phyloP scores from a whole-genome alignment of 2,797 vertebrate species.

The Rhyacichthys aspro region DNA sequence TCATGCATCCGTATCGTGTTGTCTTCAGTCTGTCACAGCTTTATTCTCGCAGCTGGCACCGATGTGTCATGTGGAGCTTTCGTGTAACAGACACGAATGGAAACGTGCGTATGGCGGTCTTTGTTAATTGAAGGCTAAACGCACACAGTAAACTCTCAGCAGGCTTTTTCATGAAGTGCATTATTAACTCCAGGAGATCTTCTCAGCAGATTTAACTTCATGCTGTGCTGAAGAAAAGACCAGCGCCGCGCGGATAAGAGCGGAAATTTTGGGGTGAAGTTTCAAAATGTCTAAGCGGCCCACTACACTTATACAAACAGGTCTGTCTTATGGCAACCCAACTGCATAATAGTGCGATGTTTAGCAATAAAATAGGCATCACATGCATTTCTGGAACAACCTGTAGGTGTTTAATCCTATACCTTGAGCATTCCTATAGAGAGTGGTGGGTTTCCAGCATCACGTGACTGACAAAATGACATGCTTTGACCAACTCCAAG shows the following conservation, averaged over 20 bases:
- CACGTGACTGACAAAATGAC: constrained; percentile 1
- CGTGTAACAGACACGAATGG: constrained; percentile 20
- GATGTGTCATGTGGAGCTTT: constrained; percentile 10
- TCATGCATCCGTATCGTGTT: constrained; percentile 25
- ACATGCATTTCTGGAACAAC: constrained; percentile 14
- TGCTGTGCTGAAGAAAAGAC: neutral
- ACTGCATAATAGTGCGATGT: too few species aligned
- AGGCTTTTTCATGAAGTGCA: constrained; percentile 11
- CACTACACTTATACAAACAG: too few species aligned
- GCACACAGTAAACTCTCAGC: constrained; percentile 13
- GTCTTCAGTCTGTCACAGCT: constrained; percentile 28
- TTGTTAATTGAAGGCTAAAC: constrained; percentile 26
- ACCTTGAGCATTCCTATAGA: constrained; percentile 16
- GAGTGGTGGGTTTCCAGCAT: constrained; percentile 12
- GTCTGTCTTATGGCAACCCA: too few species aligned
- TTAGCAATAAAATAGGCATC: neutral
- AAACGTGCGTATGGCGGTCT: constrained; percentile 12
- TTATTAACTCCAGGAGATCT: neutral
- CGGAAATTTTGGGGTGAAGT: neutral
- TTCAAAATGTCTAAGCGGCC: neutral
- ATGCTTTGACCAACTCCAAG: too few species aligned
- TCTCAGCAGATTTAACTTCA: constrained; percentile 6
- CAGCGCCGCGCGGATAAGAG: neutral
- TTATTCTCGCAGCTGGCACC: constrained; percentile 42
- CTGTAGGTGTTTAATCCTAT: constrained; percentile 19